Percentiles rank a stretch among this genome's conserved stretches.
Evolutionary conservation across 1,140 invertebrate genomes (phyloP).

Genomic region (Zaprionus capensis): DNA sequence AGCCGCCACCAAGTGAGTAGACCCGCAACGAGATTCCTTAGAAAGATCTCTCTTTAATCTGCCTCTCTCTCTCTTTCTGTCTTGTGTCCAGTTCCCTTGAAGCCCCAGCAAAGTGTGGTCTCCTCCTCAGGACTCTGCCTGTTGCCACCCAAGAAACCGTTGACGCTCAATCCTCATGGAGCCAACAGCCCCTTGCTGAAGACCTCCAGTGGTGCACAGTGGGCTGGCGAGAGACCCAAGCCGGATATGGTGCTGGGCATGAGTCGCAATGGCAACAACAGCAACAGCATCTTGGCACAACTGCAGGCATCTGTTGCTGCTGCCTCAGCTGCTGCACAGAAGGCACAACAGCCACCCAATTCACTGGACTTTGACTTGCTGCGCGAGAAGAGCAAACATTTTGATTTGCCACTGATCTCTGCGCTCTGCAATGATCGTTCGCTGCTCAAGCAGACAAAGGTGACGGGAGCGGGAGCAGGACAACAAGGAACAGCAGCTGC

Average conservation of each 20-base stretch:
- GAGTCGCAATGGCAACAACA: slow-evolving; percentile 41
- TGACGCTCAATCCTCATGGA: slow-evolving; percentile 67
- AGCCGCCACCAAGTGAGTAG: slow-evolving; percentile 80
- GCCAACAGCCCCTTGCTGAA: slow-evolving; percentile 74
- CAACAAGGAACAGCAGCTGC: slow-evolving; percentile 16
- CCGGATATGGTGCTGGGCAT: slow-evolving; percentile 55
- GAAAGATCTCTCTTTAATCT: not conserved
- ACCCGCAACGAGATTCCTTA: not conserved
- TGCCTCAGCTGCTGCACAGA: slow-evolving; percentile 38
- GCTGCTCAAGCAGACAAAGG: slow-evolving; percentile 93
- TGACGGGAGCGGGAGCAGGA: slow-evolving; percentile 89
- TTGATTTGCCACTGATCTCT: slow-evolving; percentile 94
- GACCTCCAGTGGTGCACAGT: slow-evolving; percentile 79
- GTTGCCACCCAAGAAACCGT: slow-evolving; percentile 68
- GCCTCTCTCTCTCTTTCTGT: not conserved
- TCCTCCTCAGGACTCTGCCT: slow-evolving; percentile 39
- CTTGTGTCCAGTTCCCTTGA: slow-evolving; percentile 68
- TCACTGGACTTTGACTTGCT: slow-evolving; percentile 91
- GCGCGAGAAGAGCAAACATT: slow-evolving; percentile 93
- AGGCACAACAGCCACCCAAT: slow-evolving; percentile 59
- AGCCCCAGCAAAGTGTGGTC: slow-evolving; percentile 49
- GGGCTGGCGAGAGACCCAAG: slow-evolving; percentile 76
- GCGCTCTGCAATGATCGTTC: slow-evolving; percentile 95
- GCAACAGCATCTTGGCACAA: slow-evolving; percentile 77
- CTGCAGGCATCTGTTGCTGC: slow-evolving; percentile 72